Conservation (phyloP, 2,888 invertebrate species). For the Notodonta ziczac region DNA sequence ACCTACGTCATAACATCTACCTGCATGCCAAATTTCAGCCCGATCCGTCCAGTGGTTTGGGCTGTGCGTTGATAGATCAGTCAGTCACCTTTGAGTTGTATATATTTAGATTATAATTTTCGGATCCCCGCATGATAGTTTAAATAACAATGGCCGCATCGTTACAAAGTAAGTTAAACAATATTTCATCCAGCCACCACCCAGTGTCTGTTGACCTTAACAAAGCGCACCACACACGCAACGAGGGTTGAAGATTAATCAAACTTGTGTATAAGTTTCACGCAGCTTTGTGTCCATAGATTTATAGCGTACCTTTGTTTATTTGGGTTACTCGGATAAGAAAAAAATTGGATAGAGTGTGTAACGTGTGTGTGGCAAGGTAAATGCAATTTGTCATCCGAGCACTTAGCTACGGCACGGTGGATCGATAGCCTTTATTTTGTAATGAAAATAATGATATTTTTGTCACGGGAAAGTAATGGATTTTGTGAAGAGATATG, state of each 20-base stretch:
- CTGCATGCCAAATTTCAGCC: too few species aligned
- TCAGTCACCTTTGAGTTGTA: too few species aligned
- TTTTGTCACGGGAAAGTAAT: neutral
- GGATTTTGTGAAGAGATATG: too few species aligned
- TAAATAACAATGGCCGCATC: neutral
- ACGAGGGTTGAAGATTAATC: constrained; percentile 39
- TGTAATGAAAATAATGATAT: neutral
- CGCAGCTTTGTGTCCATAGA: constrained; percentile 24
- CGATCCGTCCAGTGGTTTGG: too few species aligned
- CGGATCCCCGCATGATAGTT: neutral
- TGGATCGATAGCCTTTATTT: constrained; percentile 15
- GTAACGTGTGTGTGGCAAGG: constrained; percentile 8
- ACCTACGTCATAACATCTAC: too few species aligned
- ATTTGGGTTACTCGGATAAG: constrained; percentile 18
- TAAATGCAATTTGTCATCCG: constrained; percentile 19
- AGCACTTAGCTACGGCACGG: constrained; percentile 16
- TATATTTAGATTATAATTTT: too few species aligned
- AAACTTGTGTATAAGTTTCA: constrained; percentile 39
- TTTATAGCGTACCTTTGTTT: constrained; percentile 41
- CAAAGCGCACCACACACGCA: constrained; percentile 15
- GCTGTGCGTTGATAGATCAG: too few species aligned
- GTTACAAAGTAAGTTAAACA: neutral
- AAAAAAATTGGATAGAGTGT: constrained; percentile 12
- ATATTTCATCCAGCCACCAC: neutral
- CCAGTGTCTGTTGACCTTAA: constrained; percentile 16